Evolutionary conservation across 1,140 invertebrate species (phyloP), one percentile per base, ranked within the genome.

Genomic region (Muscidifurax raptorellus): DNA sequence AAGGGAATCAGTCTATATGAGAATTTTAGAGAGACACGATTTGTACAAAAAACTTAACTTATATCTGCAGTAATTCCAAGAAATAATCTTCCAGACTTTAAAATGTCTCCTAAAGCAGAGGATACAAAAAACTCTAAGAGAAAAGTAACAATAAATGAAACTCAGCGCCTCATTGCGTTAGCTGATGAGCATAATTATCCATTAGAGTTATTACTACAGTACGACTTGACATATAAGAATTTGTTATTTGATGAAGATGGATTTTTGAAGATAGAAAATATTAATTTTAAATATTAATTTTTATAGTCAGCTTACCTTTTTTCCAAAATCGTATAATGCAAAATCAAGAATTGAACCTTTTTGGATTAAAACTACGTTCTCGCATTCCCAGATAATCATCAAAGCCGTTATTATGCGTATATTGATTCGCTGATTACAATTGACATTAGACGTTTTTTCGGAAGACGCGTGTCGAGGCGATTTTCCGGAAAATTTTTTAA

Each of bases 11-110:
- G 36, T 1, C 36, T 74, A 74, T 74, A 74, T 27, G 32, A 32
- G 36, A 74, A 1, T 18, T 74, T 74, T 74, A 32, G 5, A 32
- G 18, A 40, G 6, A 30, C 32, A 74, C 28, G 71, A 36, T 74
- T 74, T 40, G 1, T 5, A 3, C 7, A 74, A 36, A 74, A 74
- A 36, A 22, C 5, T 6, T 7, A 74, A 40, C 30, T 30, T 36
- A 7, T 76, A 47, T 76, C 44, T 44, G 74, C 74, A n/a, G 2
- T 52, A 22, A n/a, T 76, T 4, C 12, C 25, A 18, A 47, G 25
- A 52, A 47, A 76, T 76, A 76, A 76, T 76, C n/a, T 76, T 25
- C 44, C 40, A 3, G 25, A 44, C 15, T 76, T 76, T 52, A 76
- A 76, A 52, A 76, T 1, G 1, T 1, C 25, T 7, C 40, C 10